Evolutionary conservation across 2,113 vertebrate species (phyloP).

Genomic region (Ophthalmolycus amberensis): DNA sequence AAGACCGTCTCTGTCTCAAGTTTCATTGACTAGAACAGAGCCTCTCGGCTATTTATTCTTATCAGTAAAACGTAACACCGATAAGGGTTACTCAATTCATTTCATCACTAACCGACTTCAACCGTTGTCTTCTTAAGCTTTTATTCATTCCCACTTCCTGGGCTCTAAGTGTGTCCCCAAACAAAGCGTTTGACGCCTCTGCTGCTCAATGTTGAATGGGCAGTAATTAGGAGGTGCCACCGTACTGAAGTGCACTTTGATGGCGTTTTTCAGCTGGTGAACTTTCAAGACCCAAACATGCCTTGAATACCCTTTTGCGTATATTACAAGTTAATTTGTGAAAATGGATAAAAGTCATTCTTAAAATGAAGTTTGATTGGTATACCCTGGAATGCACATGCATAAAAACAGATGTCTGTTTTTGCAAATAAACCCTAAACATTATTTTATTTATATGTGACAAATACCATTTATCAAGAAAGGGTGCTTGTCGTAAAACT

Average conservation of each 20-base stretch:
- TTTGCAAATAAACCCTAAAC: neutral
- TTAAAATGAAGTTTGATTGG: neutral
- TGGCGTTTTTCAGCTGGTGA: conserved; percentile 7
- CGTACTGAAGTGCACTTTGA: conserved; percentile 22
- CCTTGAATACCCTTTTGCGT: neutral
- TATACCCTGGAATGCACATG: neutral
- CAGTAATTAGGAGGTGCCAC: conserved; percentile 30
- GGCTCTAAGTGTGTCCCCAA: neutral
- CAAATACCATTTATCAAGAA: neutral
- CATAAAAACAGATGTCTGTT: neutral
- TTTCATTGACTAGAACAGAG: conserved; percentile 21
- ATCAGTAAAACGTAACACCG: conserved; percentile 16
- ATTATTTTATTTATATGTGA: neutral
- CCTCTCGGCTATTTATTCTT: conserved; percentile 3
- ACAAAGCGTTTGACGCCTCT: conserved; percentile 37
- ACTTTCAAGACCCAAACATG: neutral
- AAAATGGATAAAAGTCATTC: neutral
- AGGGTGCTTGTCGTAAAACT: neutral
- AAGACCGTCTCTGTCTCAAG: conserved; percentile 26
- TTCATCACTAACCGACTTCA: conserved; percentile 1
- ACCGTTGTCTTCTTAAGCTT: conserved; percentile 21
- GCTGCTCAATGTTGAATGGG: conserved; percentile 10
- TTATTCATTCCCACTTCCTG: conserved; percentile 35
- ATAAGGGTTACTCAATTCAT: conserved; percentile 12
- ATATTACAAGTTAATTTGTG: neutral